A percentile compares a stretch with the other conserved stretches of the same genome.
phyloP scores from a whole-genome alignment of 2,797 vertebrate species.

The Trichosurus vulpecula region DNA sequence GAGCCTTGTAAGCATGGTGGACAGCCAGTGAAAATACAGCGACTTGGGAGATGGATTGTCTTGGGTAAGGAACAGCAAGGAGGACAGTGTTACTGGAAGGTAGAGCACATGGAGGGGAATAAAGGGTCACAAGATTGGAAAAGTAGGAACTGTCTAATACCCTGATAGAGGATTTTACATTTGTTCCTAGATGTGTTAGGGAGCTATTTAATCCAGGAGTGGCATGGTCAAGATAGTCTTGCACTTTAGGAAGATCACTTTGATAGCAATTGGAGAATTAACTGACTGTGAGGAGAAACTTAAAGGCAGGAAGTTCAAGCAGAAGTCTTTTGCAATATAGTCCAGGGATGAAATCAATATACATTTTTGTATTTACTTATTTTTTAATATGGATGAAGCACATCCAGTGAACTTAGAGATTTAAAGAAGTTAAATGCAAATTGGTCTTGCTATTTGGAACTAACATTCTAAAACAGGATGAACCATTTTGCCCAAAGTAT shows the following conservation, averaged over 20 bases:
- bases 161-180: neutral
- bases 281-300: neutral
- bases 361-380: neutral
- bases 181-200: neutral
- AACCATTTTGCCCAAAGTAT: neutral
- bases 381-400: slow-evolving; percentile 11
- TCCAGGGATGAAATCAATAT: neutral
- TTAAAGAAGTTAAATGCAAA: slow-evolving; percentile 38
- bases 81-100: neutral
- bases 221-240: neutral
- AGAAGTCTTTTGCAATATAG: neutral
- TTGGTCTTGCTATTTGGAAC: neutral
- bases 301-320: neutral
- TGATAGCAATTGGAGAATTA: neutral
- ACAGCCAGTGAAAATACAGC: neutral
- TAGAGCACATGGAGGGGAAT: neutral
- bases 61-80: neutral
- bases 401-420: neutral
- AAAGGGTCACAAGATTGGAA: neutral
- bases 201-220: neutral
- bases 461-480: neutral
- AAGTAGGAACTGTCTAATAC: neutral
- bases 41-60: neutral
- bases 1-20: neutral
- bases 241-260: neutral